These are phyloP conservation scores for Indri indri DNA, from an alignment of 2,113 vertebrate genomes.

Conservation along the genomic window DNA sequence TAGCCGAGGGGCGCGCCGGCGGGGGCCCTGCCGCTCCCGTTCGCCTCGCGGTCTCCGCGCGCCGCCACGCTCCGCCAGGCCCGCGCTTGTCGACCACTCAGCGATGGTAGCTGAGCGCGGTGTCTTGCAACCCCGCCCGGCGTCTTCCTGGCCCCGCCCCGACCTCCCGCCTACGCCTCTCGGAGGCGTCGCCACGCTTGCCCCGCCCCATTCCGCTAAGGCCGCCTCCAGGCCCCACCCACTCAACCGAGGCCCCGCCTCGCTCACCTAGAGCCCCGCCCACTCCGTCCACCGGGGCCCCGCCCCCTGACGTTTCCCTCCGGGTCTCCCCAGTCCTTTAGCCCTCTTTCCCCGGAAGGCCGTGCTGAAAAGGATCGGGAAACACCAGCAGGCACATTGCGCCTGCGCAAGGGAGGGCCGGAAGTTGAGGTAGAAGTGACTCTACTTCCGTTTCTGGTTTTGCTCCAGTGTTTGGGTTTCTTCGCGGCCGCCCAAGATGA, in stretches of 20 bases:
- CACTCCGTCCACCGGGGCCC: background rate
- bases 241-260: background rate
- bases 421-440: slow-evolving; percentile 51
- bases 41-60: slow-evolving; percentile 38
- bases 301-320: background rate
- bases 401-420: slow-evolving; percentile 59
- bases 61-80: slow-evolving; percentile 62
- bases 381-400: background rate
- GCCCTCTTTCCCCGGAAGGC: background rate
- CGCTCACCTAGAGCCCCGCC: background rate
- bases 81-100: background rate
- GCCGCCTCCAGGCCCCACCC: slow-evolving; percentile 13
- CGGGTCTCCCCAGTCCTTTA: background rate
- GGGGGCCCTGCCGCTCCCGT: slow-evolving; percentile 50
- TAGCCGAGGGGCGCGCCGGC: slow-evolving; percentile 50
- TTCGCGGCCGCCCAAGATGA: slow-evolving; percentile 85
- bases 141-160: background rate
- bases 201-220: background rate
- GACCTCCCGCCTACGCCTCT: background rate
- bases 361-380: background rate
- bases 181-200: fast-evolving
- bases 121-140: fast-evolving
- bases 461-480: slow-evolving; percentile 47
- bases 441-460: slow-evolving; percentile 71
- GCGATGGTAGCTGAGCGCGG: background rate